Base-by-base conservation (phyloP, 1,140 invertebrate genomes). In the Leptoteleia sp. region DNA sequence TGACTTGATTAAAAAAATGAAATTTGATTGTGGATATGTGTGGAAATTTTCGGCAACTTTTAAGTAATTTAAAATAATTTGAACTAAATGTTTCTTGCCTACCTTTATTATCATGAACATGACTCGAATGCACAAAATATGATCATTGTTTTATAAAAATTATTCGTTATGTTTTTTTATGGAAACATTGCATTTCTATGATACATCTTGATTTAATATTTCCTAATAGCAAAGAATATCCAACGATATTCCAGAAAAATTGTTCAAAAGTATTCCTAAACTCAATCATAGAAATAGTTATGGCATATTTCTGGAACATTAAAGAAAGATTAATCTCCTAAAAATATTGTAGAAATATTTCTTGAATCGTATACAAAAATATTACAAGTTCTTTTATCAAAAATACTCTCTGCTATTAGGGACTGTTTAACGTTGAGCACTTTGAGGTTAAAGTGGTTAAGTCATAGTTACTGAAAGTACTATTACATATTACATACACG, bases 381-480 rank as follows among this genome's bases (percentile, higher is more conserved):
- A n/a, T n/a, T n/a, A n/a, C n/a, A n/a, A n/a, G n/a, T n/a, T n/a
- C n/a, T n/a, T n/a, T n/a, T n/a, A n/a, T n/a, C n/a, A n/a, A n/a
- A n/a, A n/a, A n/a, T n/a, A n/a, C n/a, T n/a, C n/a, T n/a, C n/a
- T n/a, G n/a, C n/a, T n/a, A n/a, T n/a, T n/a, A n/a, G n/a, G n/a
- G n/a, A n/a, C n/a, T n/a, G n/a, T n/a, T n/a, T n/a, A n/a, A n/a
- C n/a, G n/a, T n/a, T n/a, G n/a, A n/a, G n/a, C n/a, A n/a, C n/a
- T 12, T 59, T 59, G 4, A 22, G 16, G 31, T 47, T 13, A 38
- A 37, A 48, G 31, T n/a, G 42, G 17, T 48, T 48, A 33, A 27
- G 48, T 62, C n/a, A n/a, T n/a, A n/a, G 57, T 62, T 62, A 59
- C 19, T 57, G 52, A 57, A 61, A 61, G 42, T 61, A 61, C 15